Evolutionary conservation across 2,888 invertebrate genomes (phyloP), one percentile per base, ranked within the genome.

Genomic region (Abrostola tripartita): DNA sequence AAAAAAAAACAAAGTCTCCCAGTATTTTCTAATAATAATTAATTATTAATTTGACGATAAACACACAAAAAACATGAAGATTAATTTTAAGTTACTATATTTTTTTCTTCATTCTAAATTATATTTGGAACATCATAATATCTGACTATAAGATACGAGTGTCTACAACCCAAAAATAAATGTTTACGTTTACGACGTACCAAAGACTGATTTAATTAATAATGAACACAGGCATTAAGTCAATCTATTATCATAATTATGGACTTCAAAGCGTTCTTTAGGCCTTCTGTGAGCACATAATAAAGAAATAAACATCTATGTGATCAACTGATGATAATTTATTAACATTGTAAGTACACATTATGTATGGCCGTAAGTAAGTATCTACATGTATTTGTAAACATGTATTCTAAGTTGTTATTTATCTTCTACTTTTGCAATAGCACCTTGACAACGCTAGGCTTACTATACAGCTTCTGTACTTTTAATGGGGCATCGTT

Each of bases 401-500:
- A 78, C 70, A 68, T 65, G 49, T 61, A 74, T 71, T 76, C 50
- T 53, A 53, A 74, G 61, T 68, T 41, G 65, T 57, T 74, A 77
- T 75, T 78, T 74, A 74, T 72, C 60, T 72, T 74, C 58, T 52
- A 52, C 66, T 78, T 79, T 77, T 70, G 78, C 76, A 82, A 81
- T 72, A 69, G 59, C 62, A 67, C 84, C 83, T 84, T 86, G 84
- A 79, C 76, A 70, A 76, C 71, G 51, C 68, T 62, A 75, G 77
- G 77, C 78, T 85, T 81, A 84, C 76, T 76, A 70, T 70, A 61
- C 53, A 71, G 72, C 82, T 81, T 82, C 79, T 82, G 84, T 79
- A 77, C 77, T 74, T 75, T 77, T 85, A 85, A 85, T 84, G 78
- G 73, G 63, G 10, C 65, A 62, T 82, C 82, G 82, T 85, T 85